A percentile compares a stretch with the other conserved stretches of the same genome.
phyloP scores from a whole-genome alignment of 2,797 vertebrate genomes.

The Lemur catta region DNA sequence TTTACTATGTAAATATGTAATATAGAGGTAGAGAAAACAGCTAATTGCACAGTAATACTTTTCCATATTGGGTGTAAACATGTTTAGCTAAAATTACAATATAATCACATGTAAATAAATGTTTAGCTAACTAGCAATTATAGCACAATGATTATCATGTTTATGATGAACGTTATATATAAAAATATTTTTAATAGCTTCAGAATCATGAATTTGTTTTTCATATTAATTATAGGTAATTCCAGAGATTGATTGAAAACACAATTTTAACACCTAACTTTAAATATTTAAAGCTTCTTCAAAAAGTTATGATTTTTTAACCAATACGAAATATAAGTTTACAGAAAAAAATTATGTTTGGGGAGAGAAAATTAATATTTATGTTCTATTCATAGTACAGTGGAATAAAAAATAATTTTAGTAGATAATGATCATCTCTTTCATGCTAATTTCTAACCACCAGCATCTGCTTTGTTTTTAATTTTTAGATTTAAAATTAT shows the following conservation, averaged over 20 bases:
- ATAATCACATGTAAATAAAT: constrained; percentile 71
- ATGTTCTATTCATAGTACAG: background rate
- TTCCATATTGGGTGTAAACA: constrained; percentile 60
- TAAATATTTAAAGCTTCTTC: constrained; percentile 37
- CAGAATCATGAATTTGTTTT: constrained; percentile 30
- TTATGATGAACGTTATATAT: constrained; percentile 55
- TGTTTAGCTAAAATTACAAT: constrained; percentile 74
- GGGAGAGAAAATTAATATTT: constrained; percentile 43
- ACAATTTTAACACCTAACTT: background rate
- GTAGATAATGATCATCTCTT: background rate
- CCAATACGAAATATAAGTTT: background rate
- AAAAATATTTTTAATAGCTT: constrained; percentile 66
- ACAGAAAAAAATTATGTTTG: background rate
- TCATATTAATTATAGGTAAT: constrained; percentile 55
- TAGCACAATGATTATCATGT: constrained; percentile 49
- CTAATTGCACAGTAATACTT: constrained; percentile 61
- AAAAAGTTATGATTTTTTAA: constrained; percentile 26
- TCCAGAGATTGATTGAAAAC: constrained; percentile 40
- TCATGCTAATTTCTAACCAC: background rate
- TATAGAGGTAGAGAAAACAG: constrained; percentile 55
- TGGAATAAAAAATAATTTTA: constrained; percentile 24
- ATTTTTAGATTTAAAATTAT: constrained; percentile 17
- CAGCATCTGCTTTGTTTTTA: background rate
- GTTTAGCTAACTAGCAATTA: constrained; percentile 74
- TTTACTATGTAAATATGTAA: constrained; percentile 63